phyloP scores from a whole-genome alignment of 2,888 invertebrate species.

The Ectemnius cavifrons region DNA sequence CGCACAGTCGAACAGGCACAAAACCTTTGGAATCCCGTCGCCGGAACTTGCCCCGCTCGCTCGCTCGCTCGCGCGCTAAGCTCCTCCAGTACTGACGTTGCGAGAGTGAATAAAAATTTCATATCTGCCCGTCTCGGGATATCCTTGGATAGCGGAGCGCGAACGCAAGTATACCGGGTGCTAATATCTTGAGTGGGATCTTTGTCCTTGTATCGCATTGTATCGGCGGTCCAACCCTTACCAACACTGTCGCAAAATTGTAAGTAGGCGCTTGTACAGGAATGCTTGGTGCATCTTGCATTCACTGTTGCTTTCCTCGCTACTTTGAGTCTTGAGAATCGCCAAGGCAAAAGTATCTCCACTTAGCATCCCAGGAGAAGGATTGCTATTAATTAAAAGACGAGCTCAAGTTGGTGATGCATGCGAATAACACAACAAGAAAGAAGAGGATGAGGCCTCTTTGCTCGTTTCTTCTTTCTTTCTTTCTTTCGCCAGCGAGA shows the following conservation, averaged over 20 bases:
- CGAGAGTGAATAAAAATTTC: conserved; percentile 54
- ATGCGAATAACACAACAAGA: not conserved
- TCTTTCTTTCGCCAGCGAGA: not conserved
- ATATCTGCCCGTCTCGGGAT: conserved; percentile 29
- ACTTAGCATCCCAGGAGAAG: not conserved
- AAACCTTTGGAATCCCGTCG: conserved; percentile 48
- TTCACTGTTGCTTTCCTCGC: too few relatives aligned
- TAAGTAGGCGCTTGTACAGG: too few relatives aligned
- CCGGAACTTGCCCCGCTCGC: conserved; percentile 9
- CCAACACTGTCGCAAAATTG: too few relatives aligned
- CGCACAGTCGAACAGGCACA: conserved; percentile 36
- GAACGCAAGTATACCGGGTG: conserved; percentile 7
- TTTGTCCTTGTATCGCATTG: not conserved
- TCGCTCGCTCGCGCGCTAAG: conserved; percentile 43
- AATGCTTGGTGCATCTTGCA: too few relatives aligned
- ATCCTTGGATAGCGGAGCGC: conserved; percentile 19
- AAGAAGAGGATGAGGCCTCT: not conserved
- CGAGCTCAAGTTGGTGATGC: not conserved
- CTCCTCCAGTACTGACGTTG: conserved; percentile 24
- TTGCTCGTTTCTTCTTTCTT: not conserved
- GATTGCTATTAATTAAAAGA: conserved; percentile 2
- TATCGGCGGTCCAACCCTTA: too few relatives aligned
- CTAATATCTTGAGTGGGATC: conserved; percentile 26
- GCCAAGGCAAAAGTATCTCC: too few relatives aligned
- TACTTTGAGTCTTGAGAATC: too few relatives aligned